Base-by-base conservation (phyloP, 1,140 invertebrate species). In the Bombus huntii region DNA sequence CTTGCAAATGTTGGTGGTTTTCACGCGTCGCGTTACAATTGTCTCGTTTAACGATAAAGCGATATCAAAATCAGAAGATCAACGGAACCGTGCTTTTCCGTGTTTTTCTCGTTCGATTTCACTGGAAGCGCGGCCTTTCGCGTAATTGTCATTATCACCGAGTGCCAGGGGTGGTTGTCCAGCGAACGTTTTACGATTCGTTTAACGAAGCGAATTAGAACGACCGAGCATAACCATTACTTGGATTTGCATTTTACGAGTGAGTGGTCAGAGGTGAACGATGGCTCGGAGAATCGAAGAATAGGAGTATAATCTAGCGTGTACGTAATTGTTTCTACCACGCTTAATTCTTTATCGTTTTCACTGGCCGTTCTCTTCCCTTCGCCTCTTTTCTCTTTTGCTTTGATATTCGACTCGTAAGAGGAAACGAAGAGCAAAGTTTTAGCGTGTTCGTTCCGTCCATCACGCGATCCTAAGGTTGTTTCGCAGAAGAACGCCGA, bases 241-340 rank as follows among this genome's bases (percentile, higher is more conserved):
- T 79, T 39, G 86, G 79, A 93, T 94, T 94, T 94, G 92, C 93
- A 93, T 94, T 94, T 94, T 94, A 94, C 91, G 93, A 94, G 89
- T 92, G 89, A 92, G 79, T 87, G 77, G 84, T 53, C 59, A 80
- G 72, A 87, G 82, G 73, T 53, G 77, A 75, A 81, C 57, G 79
- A 75, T 70, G 76, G 70, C 28, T 25, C 6, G 39, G 57, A 53
- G 66, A 73, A 62, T 59, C 34, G 79, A 34, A 34, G 66, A 39
- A 66, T 18, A 18, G 1, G 34, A 25, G 18, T 68, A 37, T 34
- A 66, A 66, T 66, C 15, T 66, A 66, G 15, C 65, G 65, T 66
- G 65, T 34, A 34, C 31, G 65, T 34, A 66, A 66, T 18, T 66
- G 31, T 66, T 66, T 34, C 65, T 62, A 62, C 59, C 59, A 62